phyloP scores from a whole-genome alignment of 2,888 invertebrate genomes.

The Poecilobothrus nobilitatus region DNA sequence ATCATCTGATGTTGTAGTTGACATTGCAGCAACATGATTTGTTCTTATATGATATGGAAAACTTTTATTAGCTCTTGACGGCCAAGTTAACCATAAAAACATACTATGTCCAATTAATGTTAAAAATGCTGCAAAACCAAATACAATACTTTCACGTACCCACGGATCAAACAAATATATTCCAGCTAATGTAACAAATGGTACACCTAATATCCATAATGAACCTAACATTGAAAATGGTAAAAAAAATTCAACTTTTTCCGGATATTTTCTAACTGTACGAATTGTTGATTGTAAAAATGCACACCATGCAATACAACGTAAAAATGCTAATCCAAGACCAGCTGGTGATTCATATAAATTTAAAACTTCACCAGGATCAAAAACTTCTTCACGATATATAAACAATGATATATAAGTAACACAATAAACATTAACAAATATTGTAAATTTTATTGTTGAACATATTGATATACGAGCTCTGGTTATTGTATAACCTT shows the following conservation, averaged over 20 bases:
- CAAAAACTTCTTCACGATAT: conserved; percentile 78
- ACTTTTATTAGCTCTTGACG: conserved; percentile 76
- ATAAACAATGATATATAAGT: conserved; percentile 68
- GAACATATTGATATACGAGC: conserved; percentile 66
- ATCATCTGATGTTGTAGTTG: conserved; percentile 41
- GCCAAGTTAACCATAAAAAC: conserved; percentile 69
- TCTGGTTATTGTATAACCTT: conserved; percentile 85
- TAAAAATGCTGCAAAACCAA: conserved; percentile 57
- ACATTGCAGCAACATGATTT: conserved; percentile 68
- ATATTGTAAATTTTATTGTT: conserved; percentile 66
- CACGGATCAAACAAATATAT: conserved; percentile 73
- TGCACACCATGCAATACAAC: conserved; percentile 73
- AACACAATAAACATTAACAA: conserved; percentile 67
- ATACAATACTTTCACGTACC: conserved; percentile 68
- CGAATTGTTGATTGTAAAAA: conserved; percentile 52
- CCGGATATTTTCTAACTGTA: conserved; percentile 74
- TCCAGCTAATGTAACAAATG: conserved; percentile 66
- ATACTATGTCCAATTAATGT: conserved; percentile 59
- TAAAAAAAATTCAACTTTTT: conserved; percentile 73
- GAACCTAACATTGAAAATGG: conserved; percentile 76
- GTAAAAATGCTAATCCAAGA: conserved; percentile 66
- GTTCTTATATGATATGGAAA: conserved; percentile 88
- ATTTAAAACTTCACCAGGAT: conserved; percentile 84
- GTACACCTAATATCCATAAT: conserved; percentile 78
- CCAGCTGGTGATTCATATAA: conserved; percentile 87